Percentiles rank a stretch among this genome's conserved stretches.
phyloP scores from a whole-genome alignment of 2,888 invertebrate species.

The Cepaea hortensis region DNA sequence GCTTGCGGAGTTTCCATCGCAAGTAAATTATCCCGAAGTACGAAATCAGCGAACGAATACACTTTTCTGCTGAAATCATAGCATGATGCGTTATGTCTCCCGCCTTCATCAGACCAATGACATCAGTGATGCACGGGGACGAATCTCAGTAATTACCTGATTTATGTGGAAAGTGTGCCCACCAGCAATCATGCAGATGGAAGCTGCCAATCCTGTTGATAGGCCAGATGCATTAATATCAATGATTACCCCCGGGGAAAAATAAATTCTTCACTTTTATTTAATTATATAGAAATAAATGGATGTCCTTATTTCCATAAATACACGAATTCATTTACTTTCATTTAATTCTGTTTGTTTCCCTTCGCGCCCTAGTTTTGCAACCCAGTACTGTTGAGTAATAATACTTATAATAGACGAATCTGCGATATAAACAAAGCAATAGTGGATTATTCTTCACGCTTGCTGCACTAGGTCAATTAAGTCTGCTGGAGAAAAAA shows the following conservation, averaged over 20 bases:
- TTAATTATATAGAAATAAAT: not conserved
- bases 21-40: too few species aligned
- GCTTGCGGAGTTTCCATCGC: too few species aligned
- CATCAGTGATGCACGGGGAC: not conserved
- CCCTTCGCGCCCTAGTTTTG: not conserved
- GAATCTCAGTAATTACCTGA: conserved; percentile 6
- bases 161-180: not conserved
- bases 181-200: not conserved
- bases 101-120: not conserved
- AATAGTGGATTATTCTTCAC: too few species aligned
- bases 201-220: not conserved
- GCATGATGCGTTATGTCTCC: too few species aligned
- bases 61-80: too few species aligned
- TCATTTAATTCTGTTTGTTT: not conserved
- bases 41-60: too few species aligned
- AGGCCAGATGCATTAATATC: not conserved
- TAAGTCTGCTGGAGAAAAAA: too few species aligned
- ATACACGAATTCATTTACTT: not conserved
- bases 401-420: too few species aligned
- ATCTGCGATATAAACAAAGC: too few species aligned
- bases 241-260: not conserved
- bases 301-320: not conserved
- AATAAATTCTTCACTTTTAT: not conserved
- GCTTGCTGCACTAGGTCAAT: too few species aligned
- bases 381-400: not conserved